These are phyloP conservation scores for Piprites chloris DNA, from an alignment of 2,113 vertebrate genomes.

Conservation along the genomic window DNA sequence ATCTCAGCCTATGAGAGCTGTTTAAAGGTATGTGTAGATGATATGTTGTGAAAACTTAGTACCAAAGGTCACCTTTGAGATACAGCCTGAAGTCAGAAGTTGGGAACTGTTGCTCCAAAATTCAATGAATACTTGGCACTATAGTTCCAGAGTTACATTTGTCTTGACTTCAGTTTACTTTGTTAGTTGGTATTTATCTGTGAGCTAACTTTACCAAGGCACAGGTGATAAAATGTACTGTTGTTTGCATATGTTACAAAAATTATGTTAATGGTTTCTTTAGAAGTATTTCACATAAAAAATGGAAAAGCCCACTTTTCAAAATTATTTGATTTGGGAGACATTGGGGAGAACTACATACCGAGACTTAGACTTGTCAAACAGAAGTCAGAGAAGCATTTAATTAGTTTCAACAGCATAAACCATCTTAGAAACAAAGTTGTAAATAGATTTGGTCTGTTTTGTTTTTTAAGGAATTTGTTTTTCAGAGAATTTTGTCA, in stretches of 20 bases:
- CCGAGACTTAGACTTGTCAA: not conserved
- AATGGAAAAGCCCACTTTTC: not conserved
- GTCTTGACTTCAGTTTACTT: not conserved
- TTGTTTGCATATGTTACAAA: not conserved
- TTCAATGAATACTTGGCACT: not conserved
- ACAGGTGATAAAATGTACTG: not conserved
- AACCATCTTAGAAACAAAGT: not conserved
- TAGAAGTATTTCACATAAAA: not conserved
- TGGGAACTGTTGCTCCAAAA: not conserved
- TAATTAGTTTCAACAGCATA: not conserved
- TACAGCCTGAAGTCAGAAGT: not conserved
- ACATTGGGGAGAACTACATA: not conserved
- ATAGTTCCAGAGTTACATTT: not conserved
- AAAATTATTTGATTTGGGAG: not conserved
- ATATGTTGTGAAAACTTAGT: not conserved
- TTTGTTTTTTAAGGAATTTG: not conserved
- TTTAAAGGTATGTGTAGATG: not conserved
- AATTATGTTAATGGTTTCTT: not conserved
- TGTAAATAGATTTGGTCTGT: not conserved
- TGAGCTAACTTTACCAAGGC: not conserved
- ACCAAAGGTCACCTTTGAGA: not conserved
- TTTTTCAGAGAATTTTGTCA: not conserved
- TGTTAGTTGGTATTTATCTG: not conserved
- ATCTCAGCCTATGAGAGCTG: not conserved
- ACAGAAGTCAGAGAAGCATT: not conserved